Evolutionary conservation across 2,888 invertebrate genomes (phyloP).

Genomic region (Drosophila pegasa): DNA sequence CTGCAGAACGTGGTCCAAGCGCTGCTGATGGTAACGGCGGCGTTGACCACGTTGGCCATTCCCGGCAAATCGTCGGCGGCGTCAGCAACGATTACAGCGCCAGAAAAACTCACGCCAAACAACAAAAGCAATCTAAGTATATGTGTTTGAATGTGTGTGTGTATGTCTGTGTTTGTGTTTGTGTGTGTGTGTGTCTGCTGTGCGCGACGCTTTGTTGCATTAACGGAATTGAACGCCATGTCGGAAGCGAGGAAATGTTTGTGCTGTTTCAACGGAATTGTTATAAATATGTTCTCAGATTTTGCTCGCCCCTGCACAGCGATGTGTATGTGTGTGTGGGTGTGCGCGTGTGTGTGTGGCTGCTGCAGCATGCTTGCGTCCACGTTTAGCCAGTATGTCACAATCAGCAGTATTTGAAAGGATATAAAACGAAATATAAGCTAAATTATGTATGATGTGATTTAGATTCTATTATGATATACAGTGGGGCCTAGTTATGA

Average conservation of each 20-base stretch:
- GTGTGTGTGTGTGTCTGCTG: constrained; percentile 14
- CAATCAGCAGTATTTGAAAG: constrained; percentile 4
- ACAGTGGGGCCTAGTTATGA: neutral
- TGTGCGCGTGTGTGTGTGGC: neutral
- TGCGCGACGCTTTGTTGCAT: constrained; percentile 63
- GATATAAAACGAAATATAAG: constrained; percentile 5
- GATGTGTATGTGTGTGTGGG: neutral
- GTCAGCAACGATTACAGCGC: constrained; percentile 61
- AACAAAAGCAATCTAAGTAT: constrained; percentile 37
- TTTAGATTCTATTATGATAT: constrained; percentile 7
- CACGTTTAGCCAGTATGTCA: constrained; percentile 9
- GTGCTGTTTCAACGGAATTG: constrained; percentile 65
- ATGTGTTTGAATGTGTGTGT: constrained; percentile 13
- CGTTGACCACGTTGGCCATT: constrained; percentile 57
- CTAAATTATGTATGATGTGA: constrained; percentile 9
- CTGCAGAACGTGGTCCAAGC: constrained; percentile 59
- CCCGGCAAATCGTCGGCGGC: constrained; percentile 49
- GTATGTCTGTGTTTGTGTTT: constrained; percentile 2
- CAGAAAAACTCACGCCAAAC: constrained; percentile 43
- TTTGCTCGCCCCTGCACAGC: constrained; percentile 8
- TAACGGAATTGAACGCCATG: constrained; percentile 80
- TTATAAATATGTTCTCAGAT: constrained; percentile 61
- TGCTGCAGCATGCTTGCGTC: constrained; percentile 17
- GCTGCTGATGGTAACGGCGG: constrained; percentile 46
- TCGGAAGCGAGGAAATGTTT: constrained; percentile 79